phyloP scores from a whole-genome alignment of 92 coral and sea anemone species.

The Parazoanthus darwini region DNA sequence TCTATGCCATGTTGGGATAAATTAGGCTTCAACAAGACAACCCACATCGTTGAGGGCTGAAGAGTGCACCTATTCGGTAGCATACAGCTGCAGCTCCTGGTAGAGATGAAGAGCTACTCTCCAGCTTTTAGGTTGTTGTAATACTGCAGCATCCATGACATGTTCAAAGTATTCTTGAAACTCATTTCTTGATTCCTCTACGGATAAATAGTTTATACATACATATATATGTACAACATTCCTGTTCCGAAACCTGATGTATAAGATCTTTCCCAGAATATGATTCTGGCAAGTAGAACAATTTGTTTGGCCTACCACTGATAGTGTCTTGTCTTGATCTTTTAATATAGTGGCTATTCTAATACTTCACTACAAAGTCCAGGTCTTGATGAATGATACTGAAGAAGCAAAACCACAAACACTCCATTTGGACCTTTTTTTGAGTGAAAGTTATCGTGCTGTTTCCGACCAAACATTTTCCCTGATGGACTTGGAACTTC shows the following conservation, averaged over 20 bases:
- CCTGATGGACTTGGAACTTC: too few relatives aligned
- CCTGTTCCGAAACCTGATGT: background rate
- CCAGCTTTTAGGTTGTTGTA: constrained; percentile 12
- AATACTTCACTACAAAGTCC: background rate
- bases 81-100: background rate
- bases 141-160: background rate
- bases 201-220: constrained; percentile 8
- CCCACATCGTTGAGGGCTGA: too few relatives aligned
- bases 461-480: too few relatives aligned
- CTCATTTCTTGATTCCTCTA: background rate
- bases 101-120: constrained; percentile 11
- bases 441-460: too few relatives aligned
- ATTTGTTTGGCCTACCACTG: background rate
- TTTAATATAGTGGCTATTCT: background rate
- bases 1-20: too few relatives aligned
- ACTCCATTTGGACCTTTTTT: background rate
- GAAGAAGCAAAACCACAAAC: background rate
- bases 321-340: background rate
- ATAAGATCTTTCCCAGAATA: background rate
- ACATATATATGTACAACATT: too few relatives aligned
- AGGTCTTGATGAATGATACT: background rate
- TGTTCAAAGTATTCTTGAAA: background rate
- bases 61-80: background rate
- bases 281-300: background rate
- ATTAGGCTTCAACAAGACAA: too few relatives aligned